Evolutionary conservation across 2,113 vertebrate species (phyloP), one percentile per base, ranked within the genome.

Genomic region (Argyrosomus japonicus): DNA sequence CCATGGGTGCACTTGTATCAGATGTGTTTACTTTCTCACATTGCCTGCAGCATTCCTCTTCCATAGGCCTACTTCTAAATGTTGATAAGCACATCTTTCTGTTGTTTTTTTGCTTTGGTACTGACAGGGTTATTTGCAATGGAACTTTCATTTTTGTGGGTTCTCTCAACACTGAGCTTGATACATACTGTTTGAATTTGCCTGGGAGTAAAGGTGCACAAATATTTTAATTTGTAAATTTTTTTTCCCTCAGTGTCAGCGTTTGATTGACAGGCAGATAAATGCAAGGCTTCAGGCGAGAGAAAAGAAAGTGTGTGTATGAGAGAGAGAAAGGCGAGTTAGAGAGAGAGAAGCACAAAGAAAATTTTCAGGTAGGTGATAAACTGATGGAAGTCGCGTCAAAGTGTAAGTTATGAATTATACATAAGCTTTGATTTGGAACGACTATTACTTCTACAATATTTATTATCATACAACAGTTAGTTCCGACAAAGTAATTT

Each of bases 231-330:
- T 91, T 85, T 77, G 11, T 6, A 21, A 54, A 54, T n/a, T 75
- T 63, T 50, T 75, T 57, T 29, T 19, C 4, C 45, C 4, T 40
- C 36, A 40, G 36, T 40, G 9, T 36, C 17, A 0, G 15, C 17
- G 17, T 64, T 76, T 89, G 91, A 93, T 88, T 93, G 92, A 88
- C 90, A 92, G 70, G 51, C 43, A 67, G 75, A 88, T 91, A 81
- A 85, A 92, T 85, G 68, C 1, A 1, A 53, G 23, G 85, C 90
- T 90, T 87, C 17, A 54, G 88, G 91, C 82, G 23, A 79, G 57
- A 75, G 25, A 68, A 58, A 53, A 23, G 21, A 47, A n/a, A 60
- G 36, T 65, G 74, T 64, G 73, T 68, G 32, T 79, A 43, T 11
- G 10, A n/a, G 63, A 10, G 40, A 53, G 23, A 62, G 58, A 57